Percentiles rank a stretch among this genome's conserved stretches.
phyloP scores from a whole-genome alignment of 2,888 invertebrate genomes.

The Tetragonula carbonaria region DNA sequence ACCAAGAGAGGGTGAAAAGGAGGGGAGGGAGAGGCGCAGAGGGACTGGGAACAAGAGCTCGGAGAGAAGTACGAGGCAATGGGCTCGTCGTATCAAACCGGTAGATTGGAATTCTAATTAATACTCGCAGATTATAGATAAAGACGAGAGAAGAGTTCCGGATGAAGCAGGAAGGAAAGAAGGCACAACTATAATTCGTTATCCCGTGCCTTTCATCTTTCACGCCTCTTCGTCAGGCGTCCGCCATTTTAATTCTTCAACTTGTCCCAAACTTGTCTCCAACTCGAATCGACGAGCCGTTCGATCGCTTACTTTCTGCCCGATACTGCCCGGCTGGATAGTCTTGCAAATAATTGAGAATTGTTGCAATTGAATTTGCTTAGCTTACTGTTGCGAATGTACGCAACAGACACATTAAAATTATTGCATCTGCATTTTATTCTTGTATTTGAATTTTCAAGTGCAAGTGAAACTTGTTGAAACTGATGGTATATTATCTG shows the following conservation, averaged over 20 bases:
- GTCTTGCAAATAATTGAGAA: background rate
- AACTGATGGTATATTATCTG: too few relatives aligned
- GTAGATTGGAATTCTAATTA: conserved; percentile 80
- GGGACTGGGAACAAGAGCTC: conserved; percentile 37
- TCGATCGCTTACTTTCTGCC: background rate
- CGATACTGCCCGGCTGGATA: background rate
- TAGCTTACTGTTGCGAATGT: background rate
- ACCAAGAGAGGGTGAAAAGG: background rate
- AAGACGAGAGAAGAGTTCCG: conserved; percentile 36
- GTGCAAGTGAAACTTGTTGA: too few relatives aligned
- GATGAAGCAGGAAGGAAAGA: conserved; percentile 13
- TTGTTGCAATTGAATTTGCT: background rate
- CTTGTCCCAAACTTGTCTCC: conserved; percentile 6
- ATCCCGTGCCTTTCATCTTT: conserved; percentile 51
- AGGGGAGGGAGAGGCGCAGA: background rate
- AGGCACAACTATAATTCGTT: conserved; percentile 57
- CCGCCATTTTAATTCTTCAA: conserved; percentile 45
- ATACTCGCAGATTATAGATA: conserved; percentile 75
- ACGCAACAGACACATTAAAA: too few relatives aligned
- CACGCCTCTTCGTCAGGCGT: conserved; percentile 34
- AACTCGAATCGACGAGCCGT: background rate
- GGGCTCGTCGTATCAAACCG: conserved; percentile 69
- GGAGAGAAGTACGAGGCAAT: conserved; percentile 36
- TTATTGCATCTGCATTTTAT: too few relatives aligned
- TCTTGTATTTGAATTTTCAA: too few relatives aligned